These are phyloP conservation scores for Xylocampa areola DNA, from an alignment of 2,888 invertebrate genomes.

Conservation along the genomic window DNA sequence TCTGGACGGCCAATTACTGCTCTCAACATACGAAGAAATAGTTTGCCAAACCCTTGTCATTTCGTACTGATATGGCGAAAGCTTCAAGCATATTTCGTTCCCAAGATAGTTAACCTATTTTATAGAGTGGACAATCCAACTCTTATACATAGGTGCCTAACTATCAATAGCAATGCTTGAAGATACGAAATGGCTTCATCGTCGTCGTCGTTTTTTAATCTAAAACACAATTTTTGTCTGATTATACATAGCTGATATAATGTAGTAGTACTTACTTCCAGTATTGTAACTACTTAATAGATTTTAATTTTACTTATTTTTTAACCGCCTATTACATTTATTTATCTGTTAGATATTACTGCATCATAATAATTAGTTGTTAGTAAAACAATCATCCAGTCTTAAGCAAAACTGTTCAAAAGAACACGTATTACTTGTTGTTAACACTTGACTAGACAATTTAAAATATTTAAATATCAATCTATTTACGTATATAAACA, in stretches of 20 bases:
- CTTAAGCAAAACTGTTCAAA: constrained; percentile 42
- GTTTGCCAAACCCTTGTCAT: too few relatives aligned
- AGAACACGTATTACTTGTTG: constrained; percentile 39
- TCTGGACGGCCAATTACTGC: too few relatives aligned
- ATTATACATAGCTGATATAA: not conserved
- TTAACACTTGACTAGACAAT: constrained; percentile 56
- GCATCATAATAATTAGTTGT: constrained; percentile 25
- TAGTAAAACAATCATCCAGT: constrained; percentile 51
- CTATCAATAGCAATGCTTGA: too few relatives aligned
- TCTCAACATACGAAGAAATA: too few relatives aligned
- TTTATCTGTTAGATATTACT: constrained; percentile 20
- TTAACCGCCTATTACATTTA: constrained; percentile 10
- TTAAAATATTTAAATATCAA: constrained; percentile 42
- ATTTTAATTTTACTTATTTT: constrained; percentile 36
- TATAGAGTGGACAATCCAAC: too few relatives aligned
- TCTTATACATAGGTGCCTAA: too few relatives aligned
- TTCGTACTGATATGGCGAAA: too few relatives aligned
- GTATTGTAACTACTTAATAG: constrained; percentile 23
- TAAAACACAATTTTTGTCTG: constrained; percentile 1
- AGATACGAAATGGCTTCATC: constrained; percentile 1
- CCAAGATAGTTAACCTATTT: too few relatives aligned
- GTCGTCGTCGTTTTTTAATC: not conserved
- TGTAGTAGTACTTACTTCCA: constrained; percentile 5
- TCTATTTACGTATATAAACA: constrained; percentile 44
- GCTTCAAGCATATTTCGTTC: too few relatives aligned